Percentiles rank a stretch among this genome's conserved stretches.
phyloP scores from a whole-genome alignment of 2,888 invertebrate species.

The Prosapia bicincta region DNA sequence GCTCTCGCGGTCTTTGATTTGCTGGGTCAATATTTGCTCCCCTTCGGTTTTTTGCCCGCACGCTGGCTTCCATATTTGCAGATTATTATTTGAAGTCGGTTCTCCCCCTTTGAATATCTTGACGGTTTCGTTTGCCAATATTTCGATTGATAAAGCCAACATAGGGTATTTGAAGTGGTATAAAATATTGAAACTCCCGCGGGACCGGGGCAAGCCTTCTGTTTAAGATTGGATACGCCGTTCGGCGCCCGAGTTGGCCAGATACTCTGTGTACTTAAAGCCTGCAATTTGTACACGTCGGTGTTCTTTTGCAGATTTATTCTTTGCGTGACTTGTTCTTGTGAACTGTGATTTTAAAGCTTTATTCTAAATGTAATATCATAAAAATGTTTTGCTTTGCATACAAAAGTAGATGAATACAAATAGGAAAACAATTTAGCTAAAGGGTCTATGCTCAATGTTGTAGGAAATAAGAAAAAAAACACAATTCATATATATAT shows the following conservation, averaged over 20 bases:
- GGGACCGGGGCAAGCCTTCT: neutral
- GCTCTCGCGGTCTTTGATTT: neutral
- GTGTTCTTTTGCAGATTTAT: neutral
- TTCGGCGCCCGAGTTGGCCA: neutral
- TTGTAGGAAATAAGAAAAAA: too few species aligned
- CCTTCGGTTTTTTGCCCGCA: conserved; percentile 26
- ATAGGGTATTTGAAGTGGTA: conserved; percentile 17
- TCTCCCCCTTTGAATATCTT: conserved; percentile 16
- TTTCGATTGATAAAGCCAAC: conserved; percentile 34
- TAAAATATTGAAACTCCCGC: conserved; percentile 21
- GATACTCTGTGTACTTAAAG: too few species aligned
- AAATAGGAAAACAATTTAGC: too few species aligned
- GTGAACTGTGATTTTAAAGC: too few species aligned
- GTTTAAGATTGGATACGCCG: neutral
- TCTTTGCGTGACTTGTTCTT: too few species aligned
- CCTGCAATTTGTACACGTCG: neutral
- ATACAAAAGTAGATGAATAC: too few species aligned
- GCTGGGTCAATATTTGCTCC: conserved; percentile 28
- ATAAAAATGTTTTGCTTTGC: too few species aligned
- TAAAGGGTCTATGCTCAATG: too few species aligned
- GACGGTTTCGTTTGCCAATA: conserved; percentile 19
- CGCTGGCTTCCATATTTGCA: conserved; percentile 21
- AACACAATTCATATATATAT: too few species aligned
- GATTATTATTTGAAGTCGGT: conserved; percentile 33
- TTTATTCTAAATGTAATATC: too few species aligned